Conservation (phyloP, 2,113 vertebrate genomes). For the Bungarus multicinctus region DNA sequence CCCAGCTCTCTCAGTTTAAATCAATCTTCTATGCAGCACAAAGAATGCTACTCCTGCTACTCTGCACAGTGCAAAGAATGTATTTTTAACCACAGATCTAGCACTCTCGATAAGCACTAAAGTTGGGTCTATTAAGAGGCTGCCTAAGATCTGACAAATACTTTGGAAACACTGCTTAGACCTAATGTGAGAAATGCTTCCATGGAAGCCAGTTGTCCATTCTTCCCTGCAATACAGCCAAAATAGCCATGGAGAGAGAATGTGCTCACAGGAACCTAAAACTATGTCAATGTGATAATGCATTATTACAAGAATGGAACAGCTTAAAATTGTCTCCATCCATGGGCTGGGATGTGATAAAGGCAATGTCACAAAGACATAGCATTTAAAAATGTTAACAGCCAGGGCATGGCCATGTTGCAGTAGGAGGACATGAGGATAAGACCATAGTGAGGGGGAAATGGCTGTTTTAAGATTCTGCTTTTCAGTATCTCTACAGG, state of each 20-base stretch:
- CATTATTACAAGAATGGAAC: not conserved
- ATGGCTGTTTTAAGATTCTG: not conserved
- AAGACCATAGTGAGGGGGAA: not conserved
- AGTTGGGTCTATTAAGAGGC: not conserved
- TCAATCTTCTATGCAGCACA: not conserved
- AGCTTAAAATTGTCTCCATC: not conserved
- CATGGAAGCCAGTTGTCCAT: not conserved
- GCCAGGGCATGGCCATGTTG: not conserved
- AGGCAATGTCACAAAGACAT: not conserved
- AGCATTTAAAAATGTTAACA: not conserved
- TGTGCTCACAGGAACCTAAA: not conserved
- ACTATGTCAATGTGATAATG: not conserved
- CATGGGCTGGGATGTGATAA: not conserved
- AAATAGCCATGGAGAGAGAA: not conserved
- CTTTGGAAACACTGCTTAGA: not conserved
- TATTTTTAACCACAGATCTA: not conserved
- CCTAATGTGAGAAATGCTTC: not conserved
- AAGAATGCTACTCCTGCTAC: not conserved
- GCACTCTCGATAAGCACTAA: not conserved
- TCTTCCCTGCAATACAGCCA: not conserved
- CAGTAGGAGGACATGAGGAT: not conserved
- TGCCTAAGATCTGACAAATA: not conserved
- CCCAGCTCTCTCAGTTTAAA: not conserved
- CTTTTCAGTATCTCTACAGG: not conserved
- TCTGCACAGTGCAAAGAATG: not conserved